phyloP scores from a whole-genome alignment of 2,797 vertebrate genomes.

The Morelia viridis region DNA sequence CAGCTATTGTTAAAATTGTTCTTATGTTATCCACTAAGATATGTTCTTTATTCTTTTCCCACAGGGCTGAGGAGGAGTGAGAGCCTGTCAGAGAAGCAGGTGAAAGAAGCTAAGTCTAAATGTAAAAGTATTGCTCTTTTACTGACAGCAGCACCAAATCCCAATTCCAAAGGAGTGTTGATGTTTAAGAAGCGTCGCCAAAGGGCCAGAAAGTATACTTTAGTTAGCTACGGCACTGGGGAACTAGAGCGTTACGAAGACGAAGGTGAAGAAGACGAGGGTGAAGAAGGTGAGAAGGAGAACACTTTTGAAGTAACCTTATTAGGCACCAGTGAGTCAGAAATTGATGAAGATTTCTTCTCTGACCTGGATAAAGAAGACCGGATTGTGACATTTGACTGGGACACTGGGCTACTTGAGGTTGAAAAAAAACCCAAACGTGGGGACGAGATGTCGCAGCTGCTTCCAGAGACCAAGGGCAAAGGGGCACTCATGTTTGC shows the following conservation, averaged over 20 bases:
- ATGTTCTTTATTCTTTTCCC: conserved; percentile 37
- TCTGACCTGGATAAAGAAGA: conserved; percentile 77
- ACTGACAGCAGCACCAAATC: conserved; percentile 89
- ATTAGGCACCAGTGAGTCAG: conserved; percentile 80
- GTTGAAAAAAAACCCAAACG: conserved; percentile 83
- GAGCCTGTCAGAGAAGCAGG: conserved; percentile 95
- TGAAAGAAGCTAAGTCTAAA: conserved; percentile 98
- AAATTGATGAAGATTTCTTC: conserved; percentile 84
- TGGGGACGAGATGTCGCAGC: conserved; percentile 82
- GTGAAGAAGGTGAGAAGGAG: conserved; percentile 75
- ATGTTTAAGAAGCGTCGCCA: conserved; percentile 98
- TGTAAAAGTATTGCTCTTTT: conserved; percentile 97
- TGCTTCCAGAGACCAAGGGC: conserved; percentile 89
- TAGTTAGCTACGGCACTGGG: conserved; percentile 98
- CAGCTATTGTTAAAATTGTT: neutral
- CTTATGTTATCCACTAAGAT: conserved; percentile 6
- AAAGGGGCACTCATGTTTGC: conserved; percentile 98
- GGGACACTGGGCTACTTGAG: conserved; percentile 88
- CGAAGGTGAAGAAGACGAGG: conserved; percentile 75
- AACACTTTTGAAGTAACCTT: conserved; percentile 82
- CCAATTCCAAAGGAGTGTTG: conserved; percentile 95
- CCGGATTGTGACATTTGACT: conserved; percentile 83
- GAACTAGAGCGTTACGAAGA: conserved; percentile 83
- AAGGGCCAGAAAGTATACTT: conserved; percentile 93
- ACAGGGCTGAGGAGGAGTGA: conserved; percentile 92